Evolutionary conservation across 2,888 invertebrate species (phyloP).

Genomic region (Autographa gamma): DNA sequence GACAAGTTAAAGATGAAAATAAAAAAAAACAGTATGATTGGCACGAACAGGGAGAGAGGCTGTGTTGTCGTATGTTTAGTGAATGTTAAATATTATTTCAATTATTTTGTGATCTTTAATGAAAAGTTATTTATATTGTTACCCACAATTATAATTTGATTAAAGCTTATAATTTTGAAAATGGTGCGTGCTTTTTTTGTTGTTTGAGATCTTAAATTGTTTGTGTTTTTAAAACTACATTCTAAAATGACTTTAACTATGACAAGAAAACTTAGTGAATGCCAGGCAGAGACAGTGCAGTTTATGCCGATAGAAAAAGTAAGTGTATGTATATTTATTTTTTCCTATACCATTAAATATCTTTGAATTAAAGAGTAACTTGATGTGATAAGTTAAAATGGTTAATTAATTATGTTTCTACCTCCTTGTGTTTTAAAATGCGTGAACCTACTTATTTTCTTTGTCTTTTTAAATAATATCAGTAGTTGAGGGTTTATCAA

Average conservation of each 20-base stretch:
- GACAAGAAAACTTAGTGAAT: conserved; percentile 85
- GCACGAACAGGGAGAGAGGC: conserved; percentile 12
- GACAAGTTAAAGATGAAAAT: neutral
- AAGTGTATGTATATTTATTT: conserved; percentile 58
- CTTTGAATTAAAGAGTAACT: too few species aligned
- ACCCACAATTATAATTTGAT: conserved; percentile 8
- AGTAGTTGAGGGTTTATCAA: too few species aligned
- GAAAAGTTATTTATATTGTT: conserved; percentile 12
- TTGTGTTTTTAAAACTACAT: conserved; percentile 32
- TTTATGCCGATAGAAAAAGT: conserved; percentile 86
- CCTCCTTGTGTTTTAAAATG: too few species aligned
- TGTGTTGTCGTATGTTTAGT: conserved; percentile 24
- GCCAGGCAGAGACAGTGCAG: conserved; percentile 83
- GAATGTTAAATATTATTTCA: conserved; percentile 29
- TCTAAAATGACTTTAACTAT: conserved; percentile 82
- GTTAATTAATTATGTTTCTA: too few species aligned
- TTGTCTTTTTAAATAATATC: too few species aligned
- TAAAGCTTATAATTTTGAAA: conserved; percentile 11
- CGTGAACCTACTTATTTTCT: too few species aligned
- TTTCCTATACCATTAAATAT: too few species aligned
- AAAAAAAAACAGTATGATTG: conserved; percentile 34
- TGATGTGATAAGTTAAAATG: too few species aligned
- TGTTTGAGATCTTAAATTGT: conserved; percentile 14
- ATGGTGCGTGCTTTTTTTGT: conserved; percentile 26
- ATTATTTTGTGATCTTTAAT: conserved; percentile 37